Base-by-base conservation (phyloP, 2,888 invertebrate species). In the Trichopria drosophilae region DNA sequence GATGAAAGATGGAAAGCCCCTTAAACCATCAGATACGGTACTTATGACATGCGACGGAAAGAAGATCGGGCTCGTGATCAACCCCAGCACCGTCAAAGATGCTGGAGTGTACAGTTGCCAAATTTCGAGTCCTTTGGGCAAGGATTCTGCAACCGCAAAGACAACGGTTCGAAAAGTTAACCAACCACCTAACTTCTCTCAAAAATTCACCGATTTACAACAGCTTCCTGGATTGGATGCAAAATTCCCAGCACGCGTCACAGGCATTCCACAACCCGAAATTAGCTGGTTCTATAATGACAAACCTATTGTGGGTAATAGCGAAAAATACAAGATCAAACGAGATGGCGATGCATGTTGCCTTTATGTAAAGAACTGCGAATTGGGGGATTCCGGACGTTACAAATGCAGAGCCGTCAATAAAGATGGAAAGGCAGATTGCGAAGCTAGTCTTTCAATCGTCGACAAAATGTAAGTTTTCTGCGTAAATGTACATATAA, bases 281-380 rank as follows among this genome's bases (percentile, higher is more conserved):
- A 81, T 96, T 15, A 79, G 83, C 1, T 97, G 96, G 96, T 89
- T 84, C 77, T 89, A 87, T 76, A 85, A 93, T 75, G 91, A 89
- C 6, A 80, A 83, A 48, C 85, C 84, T 0, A 81, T 96, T 13
- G 68, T 77, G 34, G 75, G 77, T 1, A 82, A 85, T 55, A 78
- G 81, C 2, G 84, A 85, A 41, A 92, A 90, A 71, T 91, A 88
- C 72, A 82, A 82, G 56, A 79, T 92, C 35, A 82, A 84, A 68
- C 78, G 87, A 1, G 92, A 93, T 66, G 91, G 91, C 0, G 92
- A 92, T 68, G 82, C 85, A 10, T 86, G 85, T 67, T 86, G 86
- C 49, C 78, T 93, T 42, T 88, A 87, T 57, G 82, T 93, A 4
- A 79, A 84, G 36, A 84, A 90, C 65, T 82, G 89, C 43, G 76